Evolutionary conservation across 2,888 invertebrate genomes (phyloP), one percentile per base, ranked within the genome.

Genomic region (Orthosia gracilis): DNA sequence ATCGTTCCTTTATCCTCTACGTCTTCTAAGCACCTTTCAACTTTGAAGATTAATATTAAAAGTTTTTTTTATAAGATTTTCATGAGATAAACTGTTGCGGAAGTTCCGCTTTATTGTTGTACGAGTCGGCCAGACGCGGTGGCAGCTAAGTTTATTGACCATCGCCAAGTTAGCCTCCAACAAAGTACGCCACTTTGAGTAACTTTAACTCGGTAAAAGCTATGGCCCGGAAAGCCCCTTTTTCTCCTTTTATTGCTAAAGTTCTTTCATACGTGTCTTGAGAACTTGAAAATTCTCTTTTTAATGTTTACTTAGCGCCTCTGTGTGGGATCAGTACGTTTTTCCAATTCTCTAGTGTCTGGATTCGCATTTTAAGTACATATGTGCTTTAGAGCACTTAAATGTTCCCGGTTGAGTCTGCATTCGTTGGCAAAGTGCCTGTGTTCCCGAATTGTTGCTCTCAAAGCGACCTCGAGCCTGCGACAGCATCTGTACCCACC

Each of bases 201-300:
- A 93, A 94, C 92, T 94, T 94, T 92, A 93, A 94, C 94, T 94
- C 89, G 87, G 92, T 92, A 92, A 94, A 93, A 93, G 94, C 93
- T 92, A 92, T 91, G 91, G 91, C 90, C 90, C 91, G 89, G 87
- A 90, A 91, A 93, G 92, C 91, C 91, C 91, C 93, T 93, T 93
- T 93, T 94, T 92, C 91, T 89, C 91, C 87, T 94, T 95, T 95
- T 95, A 96, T 96, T 95, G 93, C 92, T 84, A 93, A 96, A 95
- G 92, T 95, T 95, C 91, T 90, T 91, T 91, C 93, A 94, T 94
- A 94, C 94, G 94, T 94, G 94, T 91, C 91, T 92, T 90, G 90
- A 88, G 90, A 92, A 93, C 87, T 92, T 91, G 85, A 90, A 89
- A 91, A 89, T 88, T 90, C 89, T 90, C 87, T 91, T 91, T 90